phyloP scores from a whole-genome alignment of 2,888 invertebrate species.

The Perdita meconis region DNA sequence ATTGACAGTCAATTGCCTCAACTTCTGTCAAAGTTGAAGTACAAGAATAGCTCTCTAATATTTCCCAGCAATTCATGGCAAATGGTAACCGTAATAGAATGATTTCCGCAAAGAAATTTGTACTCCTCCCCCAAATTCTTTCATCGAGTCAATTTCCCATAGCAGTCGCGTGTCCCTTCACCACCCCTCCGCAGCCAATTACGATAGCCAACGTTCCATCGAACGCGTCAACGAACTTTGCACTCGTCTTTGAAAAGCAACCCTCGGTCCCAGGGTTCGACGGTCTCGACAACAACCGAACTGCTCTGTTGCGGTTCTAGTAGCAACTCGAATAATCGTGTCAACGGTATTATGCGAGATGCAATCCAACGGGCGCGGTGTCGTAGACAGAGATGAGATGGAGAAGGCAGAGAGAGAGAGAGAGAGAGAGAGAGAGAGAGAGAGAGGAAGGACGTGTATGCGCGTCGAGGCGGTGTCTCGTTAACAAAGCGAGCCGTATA shows the following conservation, averaged over 20 bases:
- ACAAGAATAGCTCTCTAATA: too few species aligned
- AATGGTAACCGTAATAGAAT: neutral
- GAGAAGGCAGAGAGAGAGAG: slow-evolving; percentile 1
- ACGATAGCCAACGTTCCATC: slow-evolving; percentile 34
- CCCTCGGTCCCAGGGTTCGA: slow-evolving; percentile 23
- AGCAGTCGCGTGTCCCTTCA: slow-evolving; percentile 15
- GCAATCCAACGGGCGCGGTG: slow-evolving; percentile 48
- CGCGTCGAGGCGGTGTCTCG: slow-evolving; percentile 48
- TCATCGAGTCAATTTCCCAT: slow-evolving; percentile 13
- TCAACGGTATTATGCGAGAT: slow-evolving; percentile 58
- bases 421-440: neutral
- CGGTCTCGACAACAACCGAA: slow-evolving; percentile 59
- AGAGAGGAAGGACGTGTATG: slow-evolving; percentile 1
- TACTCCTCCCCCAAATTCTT: neutral
- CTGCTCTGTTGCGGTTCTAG: slow-evolving; percentile 64
- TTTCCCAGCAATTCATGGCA: too few species aligned
- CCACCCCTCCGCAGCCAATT: slow-evolving; percentile 32
- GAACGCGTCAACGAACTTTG: slow-evolving; percentile 7
- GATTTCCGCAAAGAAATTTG: neutral
- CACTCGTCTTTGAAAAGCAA: slow-evolving; percentile 22
- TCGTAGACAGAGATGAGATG: too few species aligned
- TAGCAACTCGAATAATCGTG: slow-evolving; percentile 67
- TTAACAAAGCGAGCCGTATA: slow-evolving; percentile 68
- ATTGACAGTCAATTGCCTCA: neutral
- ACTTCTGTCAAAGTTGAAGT: too few species aligned